Conservation (phyloP, 2,113 vertebrate species). For the Origma solitaria region DNA sequence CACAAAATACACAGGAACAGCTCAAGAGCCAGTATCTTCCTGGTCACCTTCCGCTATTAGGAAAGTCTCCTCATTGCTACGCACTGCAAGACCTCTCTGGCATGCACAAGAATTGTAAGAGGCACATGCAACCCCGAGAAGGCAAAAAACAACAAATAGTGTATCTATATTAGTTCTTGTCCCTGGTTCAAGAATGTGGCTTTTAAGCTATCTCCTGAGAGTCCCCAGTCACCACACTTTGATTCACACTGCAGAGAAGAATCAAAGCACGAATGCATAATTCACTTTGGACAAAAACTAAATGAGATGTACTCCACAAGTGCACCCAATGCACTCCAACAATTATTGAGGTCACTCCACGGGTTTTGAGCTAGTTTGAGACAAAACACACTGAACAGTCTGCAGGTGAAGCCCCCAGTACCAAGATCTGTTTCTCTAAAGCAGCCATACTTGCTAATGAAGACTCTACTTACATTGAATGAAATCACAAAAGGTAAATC, state of each 20-base stretch:
- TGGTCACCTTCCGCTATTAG: neutral
- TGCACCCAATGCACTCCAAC: neutral
- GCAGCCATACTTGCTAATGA: neutral
- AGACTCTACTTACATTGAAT: neutral
- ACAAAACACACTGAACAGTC: neutral
- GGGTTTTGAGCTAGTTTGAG: neutral
- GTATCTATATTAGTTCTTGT: neutral
- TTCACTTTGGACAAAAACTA: neutral
- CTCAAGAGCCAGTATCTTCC: neutral
- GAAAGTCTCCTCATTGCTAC: neutral
- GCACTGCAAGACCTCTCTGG: neutral
- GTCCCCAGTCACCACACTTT: neutral
- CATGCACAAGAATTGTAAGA: neutral
- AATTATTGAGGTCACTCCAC: neutral
- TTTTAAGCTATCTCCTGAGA: neutral
- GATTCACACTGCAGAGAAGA: neutral
- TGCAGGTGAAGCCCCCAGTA: neutral
- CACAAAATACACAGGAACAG: neutral
- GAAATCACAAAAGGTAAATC: neutral
- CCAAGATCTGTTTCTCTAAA: neutral
- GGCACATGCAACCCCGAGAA: neutral
- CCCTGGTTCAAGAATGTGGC: neutral
- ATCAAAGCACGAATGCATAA: neutral
- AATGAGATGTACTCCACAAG: neutral
- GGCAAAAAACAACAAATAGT: fast-evolving